These are phyloP conservation scores for Apostichopus leukothele DNA, from an alignment of 53 echinoderm and acorn worm species.

Conservation along the genomic window DNA sequence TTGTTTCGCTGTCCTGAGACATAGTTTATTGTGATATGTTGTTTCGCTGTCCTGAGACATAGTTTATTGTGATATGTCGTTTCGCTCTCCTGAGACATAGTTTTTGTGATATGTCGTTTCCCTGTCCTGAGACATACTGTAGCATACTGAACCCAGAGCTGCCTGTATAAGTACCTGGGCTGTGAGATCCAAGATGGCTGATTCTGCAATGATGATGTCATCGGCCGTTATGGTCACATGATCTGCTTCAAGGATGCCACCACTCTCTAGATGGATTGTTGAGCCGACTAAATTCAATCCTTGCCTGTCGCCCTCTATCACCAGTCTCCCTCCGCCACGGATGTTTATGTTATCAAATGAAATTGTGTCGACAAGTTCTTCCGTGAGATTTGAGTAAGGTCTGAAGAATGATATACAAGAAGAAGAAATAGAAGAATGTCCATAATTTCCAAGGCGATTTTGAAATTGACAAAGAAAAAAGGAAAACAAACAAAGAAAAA, in stretches of 20 bases:
- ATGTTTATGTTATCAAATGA: slow-evolving; percentile 66
- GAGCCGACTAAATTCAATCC: slow-evolving; percentile 69
- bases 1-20: too few relatives aligned
- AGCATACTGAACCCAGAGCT: too few relatives aligned
- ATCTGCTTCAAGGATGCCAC: slow-evolving; percentile 76
- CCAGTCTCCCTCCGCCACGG: slow-evolving; percentile 80
- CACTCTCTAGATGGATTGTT: slow-evolving; percentile 70
- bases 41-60: too few relatives aligned
- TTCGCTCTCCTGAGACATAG: too few relatives aligned
- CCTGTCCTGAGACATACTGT: too few relatives aligned
- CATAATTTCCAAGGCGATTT: too few relatives aligned
- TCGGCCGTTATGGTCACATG: slow-evolving; percentile 61
- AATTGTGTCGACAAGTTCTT: slow-evolving; percentile 56
- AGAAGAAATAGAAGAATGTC: too few relatives aligned
- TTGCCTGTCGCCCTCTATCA: slow-evolving; percentile 67
- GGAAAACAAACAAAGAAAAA: too few relatives aligned
- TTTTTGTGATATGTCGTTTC: too few relatives aligned
- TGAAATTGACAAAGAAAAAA: too few relatives aligned
- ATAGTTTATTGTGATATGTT: too few relatives aligned
- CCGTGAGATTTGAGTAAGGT: slow-evolving; percentile 70
- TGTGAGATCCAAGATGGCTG: slow-evolving; percentile 65
- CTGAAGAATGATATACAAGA: slow-evolving; percentile 23
- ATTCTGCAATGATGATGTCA: slow-evolving; percentile 73
- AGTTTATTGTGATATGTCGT: too few relatives aligned
- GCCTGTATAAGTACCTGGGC: slow-evolving; percentile 3